Conservation (phyloP, 2,797 vertebrate genomes). For the Macropodus opercularis region DNA sequence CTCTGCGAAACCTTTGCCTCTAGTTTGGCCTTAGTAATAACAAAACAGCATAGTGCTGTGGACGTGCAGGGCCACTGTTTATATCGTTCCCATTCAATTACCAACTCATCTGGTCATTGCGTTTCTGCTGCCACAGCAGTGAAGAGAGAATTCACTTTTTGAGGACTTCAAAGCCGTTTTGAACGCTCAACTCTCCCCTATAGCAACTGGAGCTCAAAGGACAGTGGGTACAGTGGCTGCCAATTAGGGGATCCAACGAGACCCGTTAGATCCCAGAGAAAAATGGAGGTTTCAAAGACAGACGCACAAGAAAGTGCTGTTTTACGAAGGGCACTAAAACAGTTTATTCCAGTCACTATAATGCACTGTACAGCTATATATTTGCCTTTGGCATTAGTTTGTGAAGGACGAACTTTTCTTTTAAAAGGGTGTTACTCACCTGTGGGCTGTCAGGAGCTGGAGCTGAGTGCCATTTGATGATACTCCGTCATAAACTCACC, state of each 20-base stretch:
- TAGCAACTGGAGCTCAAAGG: constrained; percentile 85
- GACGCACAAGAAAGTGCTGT: constrained; percentile 64
- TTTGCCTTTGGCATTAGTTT: constrained; percentile 55
- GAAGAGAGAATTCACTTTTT: constrained; percentile 79
- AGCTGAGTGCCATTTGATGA: constrained; percentile 61
- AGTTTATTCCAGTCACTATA: constrained; percentile 63
- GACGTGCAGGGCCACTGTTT: constrained; percentile 54
- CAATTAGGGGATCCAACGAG: constrained; percentile 89
- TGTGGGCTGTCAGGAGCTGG: constrained; percentile 56
- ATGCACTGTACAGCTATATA: constrained; percentile 45
- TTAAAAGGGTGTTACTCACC: constrained; percentile 60
- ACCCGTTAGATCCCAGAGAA: constrained; percentile 85
- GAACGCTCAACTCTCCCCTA: constrained; percentile 74
- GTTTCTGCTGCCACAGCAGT: constrained; percentile 69
- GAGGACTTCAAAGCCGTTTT: constrained; percentile 88
- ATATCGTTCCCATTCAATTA: constrained; percentile 62
- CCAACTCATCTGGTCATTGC: constrained; percentile 61
- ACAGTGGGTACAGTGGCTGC: constrained; percentile 81
- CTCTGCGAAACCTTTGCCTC: constrained; percentile 35
- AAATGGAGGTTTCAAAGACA: constrained; percentile 72
- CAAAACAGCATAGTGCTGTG: constrained; percentile 42
- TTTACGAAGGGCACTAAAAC: constrained; percentile 70
- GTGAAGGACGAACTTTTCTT: constrained; percentile 74
- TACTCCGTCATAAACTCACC: constrained; percentile 60
- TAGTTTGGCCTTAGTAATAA: constrained; percentile 46